Evolutionary conservation across 2,888 invertebrate species (phyloP).

Genomic region (Amphipyra tragopoginis): DNA sequence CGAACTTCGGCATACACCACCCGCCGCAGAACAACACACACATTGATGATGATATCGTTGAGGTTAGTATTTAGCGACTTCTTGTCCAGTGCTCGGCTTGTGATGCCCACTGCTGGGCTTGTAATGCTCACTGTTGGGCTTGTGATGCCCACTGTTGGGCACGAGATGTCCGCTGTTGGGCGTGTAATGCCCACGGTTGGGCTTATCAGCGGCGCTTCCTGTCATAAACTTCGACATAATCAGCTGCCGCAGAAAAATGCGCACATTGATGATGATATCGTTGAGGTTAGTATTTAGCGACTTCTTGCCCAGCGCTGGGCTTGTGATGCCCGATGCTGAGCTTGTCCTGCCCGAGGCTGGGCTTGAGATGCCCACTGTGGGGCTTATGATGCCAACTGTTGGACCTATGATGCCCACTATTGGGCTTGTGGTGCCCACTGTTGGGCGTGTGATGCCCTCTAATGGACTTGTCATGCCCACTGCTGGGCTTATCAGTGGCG

Average conservation of each 20-base stretch:
- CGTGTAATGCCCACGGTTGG: slow-evolving; percentile 54
- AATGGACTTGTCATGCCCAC: slow-evolving; percentile 56
- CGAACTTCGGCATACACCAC: slow-evolving; percentile 83
- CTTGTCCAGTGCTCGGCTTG: neutral
- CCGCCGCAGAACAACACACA: slow-evolving; percentile 62
- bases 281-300: slow-evolving; percentile 69
- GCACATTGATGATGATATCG: slow-evolving; percentile 80
- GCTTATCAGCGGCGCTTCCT: slow-evolving; percentile 19
- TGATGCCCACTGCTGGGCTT: too few species aligned
- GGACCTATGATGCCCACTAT: too few species aligned
- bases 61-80: slow-evolving; percentile 63
- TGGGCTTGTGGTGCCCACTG: too few species aligned
- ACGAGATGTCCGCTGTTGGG: too few species aligned
- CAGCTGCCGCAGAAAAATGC: slow-evolving; percentile 65
- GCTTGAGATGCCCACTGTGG: too few species aligned
- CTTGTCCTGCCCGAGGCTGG: too few species aligned
- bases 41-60: slow-evolving; percentile 82
- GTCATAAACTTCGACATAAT: slow-evolving; percentile 81
- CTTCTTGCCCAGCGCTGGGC: neutral
- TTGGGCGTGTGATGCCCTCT: too few species aligned
- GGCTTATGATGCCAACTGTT: too few species aligned
- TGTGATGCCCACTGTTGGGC: too few species aligned
- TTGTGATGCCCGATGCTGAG: too few species aligned
- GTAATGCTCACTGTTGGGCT: too few species aligned
- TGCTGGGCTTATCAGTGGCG: slow-evolving; percentile 28